A percentile compares a stretch with the other conserved stretches of the same genome.
phyloP scores from a whole-genome alignment of 2,797 vertebrate species.

The Tokudaia tokunoshimensis region DNA sequence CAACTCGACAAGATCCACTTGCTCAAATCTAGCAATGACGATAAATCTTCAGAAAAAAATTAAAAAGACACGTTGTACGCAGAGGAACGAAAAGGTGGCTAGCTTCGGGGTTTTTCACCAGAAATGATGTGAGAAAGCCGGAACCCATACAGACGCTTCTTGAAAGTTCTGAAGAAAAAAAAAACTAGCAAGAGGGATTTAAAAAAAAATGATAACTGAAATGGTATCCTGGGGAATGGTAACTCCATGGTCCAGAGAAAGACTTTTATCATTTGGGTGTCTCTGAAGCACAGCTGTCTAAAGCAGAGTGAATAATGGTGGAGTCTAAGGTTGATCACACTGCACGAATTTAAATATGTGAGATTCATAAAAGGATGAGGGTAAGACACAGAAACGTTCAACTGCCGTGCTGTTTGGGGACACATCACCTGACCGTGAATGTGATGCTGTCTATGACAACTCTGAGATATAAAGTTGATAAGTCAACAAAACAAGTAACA shows the following conservation, averaged over 20 bases:
- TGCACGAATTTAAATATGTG: background rate
- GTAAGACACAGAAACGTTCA: background rate
- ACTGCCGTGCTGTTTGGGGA: too few relatives aligned
- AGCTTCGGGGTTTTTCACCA: background rate
- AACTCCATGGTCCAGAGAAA: background rate
- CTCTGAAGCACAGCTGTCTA: conserved; percentile 14
- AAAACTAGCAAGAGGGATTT: background rate
- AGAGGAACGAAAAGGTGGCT: background rate
- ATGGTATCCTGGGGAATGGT: background rate
- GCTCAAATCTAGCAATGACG: background rate
- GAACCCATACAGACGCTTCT: background rate
- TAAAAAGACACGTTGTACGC: background rate
- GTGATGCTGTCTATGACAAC: background rate
- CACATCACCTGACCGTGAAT: background rate
- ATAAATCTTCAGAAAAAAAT: background rate
- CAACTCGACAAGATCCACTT: background rate
- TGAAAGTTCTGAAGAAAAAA: background rate
- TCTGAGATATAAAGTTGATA: background rate
- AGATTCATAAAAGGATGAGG: background rate
- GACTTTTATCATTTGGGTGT: background rate
- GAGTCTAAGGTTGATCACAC: background rate
- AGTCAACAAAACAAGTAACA: background rate
- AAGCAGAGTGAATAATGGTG: background rate
- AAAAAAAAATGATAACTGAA: background rate
- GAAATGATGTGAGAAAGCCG: conserved; percentile 17